phyloP scores from a whole-genome alignment of 2,113 vertebrate genomes.

The Protobothrops mucrosquamatus region DNA sequence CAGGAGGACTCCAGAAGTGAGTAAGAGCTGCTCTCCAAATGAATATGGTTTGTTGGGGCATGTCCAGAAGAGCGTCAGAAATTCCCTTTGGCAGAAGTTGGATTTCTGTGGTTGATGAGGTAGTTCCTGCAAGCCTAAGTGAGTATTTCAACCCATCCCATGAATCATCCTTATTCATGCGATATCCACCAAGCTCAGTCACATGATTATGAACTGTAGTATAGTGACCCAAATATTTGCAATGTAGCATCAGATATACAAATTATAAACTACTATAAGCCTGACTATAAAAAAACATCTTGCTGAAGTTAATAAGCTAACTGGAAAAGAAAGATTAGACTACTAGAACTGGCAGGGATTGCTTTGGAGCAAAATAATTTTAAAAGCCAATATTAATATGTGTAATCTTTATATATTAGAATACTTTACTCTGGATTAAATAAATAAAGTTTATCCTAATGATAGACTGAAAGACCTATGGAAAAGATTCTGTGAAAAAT shows the following conservation, averaged over 20 bases:
- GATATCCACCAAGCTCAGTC: slow-evolving; percentile 7
- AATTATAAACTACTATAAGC: not conserved
- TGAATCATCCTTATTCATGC: not conserved
- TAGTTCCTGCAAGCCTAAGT: rapidly evolving
- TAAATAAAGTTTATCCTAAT: not conserved
- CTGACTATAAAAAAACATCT: not conserved
- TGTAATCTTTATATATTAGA: not conserved
- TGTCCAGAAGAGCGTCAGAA: not conserved
- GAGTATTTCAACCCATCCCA: not conserved
- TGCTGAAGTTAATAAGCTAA: not conserved
- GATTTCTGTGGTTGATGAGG: not conserved
- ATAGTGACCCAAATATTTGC: not conserved
- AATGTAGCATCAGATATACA: not conserved
- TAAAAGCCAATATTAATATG: not conserved
- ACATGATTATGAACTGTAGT: not conserved
- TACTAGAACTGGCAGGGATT: not conserved
- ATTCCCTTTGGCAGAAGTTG: slow-evolving; percentile 3
- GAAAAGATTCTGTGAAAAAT: not conserved
- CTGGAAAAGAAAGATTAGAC: not conserved
- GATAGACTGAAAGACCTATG: not conserved
- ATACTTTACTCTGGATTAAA: not conserved
- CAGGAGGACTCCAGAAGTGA: not conserved
- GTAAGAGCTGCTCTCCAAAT: not conserved
- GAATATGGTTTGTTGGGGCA: not conserved
- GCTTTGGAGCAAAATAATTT: not conserved